Evolutionary conservation across 2,888 invertebrate species (phyloP), one percentile per base, ranked within the genome.

Genomic region (Aradus depressus): DNA sequence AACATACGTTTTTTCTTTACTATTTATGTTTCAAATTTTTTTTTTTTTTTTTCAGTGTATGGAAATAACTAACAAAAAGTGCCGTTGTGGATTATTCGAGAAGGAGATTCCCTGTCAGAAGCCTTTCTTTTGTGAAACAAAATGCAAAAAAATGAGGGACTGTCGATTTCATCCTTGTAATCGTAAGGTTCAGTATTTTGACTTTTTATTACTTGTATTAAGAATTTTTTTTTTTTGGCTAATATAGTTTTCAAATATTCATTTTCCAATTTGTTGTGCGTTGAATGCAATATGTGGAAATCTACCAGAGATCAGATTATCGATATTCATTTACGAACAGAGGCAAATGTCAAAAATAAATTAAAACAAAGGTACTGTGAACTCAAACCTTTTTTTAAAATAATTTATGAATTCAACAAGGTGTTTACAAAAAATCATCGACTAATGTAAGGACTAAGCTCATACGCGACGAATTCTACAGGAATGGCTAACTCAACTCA

Each of bases 151-250:
- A 26, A 74, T 79, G 60, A 77, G 83, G 52, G 80, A 84, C 43
- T 96, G 95, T 66, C 80, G 84, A 0, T 82, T 84, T 62, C 95
- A 96, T 72, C 74, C 79, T 0, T 96, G 95, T 68, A 91, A 86
- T 61, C 75, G 83, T 58, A 90, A 88, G 72, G 81, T 81, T 66
- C n/a, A 42, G 14, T 5, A n/a, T 35, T 35, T 10, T 14, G 16
- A 35, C 6, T 10, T 35, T 10, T 35, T 10, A 14, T 35, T 16
- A 35, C n/a, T 5, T 6, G 16, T 5, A 8, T 18, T 44, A 50
- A 21, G 14, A 25, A 28, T 21, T 44, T 42, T 37, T 32, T 44
- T 37, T 32, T 49, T 23, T 44, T 53, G 39, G 42, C 22, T 39
- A 21, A 5, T 39, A 5, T 39, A 16, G 6, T 35, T 25, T 34